Conservation (phyloP, 2,113 vertebrate species). For the Colistium nudipinnis region DNA sequence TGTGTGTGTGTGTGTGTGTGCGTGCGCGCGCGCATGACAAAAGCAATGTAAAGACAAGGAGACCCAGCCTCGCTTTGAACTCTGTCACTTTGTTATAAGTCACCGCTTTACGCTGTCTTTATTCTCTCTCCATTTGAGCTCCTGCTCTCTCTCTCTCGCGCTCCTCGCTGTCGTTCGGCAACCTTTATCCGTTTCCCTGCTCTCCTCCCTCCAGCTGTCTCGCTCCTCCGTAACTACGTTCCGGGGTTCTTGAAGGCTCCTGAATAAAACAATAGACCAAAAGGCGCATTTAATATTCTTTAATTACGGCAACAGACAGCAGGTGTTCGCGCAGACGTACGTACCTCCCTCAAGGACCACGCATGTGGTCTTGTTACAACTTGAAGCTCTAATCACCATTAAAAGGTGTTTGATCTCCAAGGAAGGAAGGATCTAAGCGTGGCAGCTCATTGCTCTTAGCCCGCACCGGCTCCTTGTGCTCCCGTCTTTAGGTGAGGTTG, state of each 20-base stretch:
- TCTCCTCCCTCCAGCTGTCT: slow-evolving; percentile 11
- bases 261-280: slow-evolving; percentile 19
- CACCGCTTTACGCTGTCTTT: slow-evolving; percentile 56
- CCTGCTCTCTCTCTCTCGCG: slow-evolving; percentile 22
- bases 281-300: slow-evolving; percentile 31
- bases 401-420: slow-evolving; percentile 61
- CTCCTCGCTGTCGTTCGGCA: slow-evolving; percentile 16
- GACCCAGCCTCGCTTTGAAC: slow-evolving; percentile 64
- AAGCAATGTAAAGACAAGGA: slow-evolving; percentile 61
- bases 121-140: slow-evolving; percentile 35
- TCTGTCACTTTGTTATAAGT: slow-evolving; percentile 71
- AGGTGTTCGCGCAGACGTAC: slow-evolving; percentile 28
- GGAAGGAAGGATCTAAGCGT: slow-evolving; percentile 36
- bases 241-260: neutral
- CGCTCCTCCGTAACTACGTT: slow-evolving; percentile 6
- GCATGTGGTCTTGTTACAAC: slow-evolving; percentile 51
- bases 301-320: slow-evolving; percentile 41
- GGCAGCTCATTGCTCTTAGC: no score
- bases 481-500: no score
- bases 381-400: slow-evolving; percentile 56
- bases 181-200: slow-evolving; percentile 23
- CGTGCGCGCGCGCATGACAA: slow-evolving; percentile 25
- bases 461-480: no score
- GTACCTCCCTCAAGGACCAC: slow-evolving; percentile 29
- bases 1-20: slow-evolving; percentile 30